Percentiles rank a stretch among this genome's conserved stretches.
Evolutionary conservation across 2,888 invertebrate genomes (phyloP).

Genomic region (Chloroclysta siterata): DNA sequence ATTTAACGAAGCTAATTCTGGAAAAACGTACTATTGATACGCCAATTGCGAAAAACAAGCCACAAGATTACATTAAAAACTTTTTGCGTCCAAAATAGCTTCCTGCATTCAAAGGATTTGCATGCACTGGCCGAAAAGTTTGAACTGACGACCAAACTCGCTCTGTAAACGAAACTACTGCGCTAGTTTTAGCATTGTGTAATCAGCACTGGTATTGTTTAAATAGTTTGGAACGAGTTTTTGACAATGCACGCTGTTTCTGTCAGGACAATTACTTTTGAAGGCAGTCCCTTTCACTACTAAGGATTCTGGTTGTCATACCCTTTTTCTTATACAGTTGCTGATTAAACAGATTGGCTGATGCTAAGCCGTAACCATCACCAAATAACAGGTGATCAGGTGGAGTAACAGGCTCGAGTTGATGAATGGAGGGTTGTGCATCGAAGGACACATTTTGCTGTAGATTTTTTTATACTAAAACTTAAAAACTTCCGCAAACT

Average conservation of each 20-base stretch:
- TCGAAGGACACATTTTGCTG: too few species aligned
- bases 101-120: constrained; percentile 25
- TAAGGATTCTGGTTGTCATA: not conserved
- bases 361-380: too few species aligned
- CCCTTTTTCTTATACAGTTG: too few species aligned
- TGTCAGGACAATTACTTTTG: constrained; percentile 9
- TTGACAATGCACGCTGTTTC: constrained; percentile 27
- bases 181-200: constrained; percentile 48
- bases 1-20: too few species aligned
- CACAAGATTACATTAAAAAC: not conserved
- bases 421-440: too few species aligned
- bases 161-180: constrained; percentile 36
- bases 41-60: too few species aligned
- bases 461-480: too few species aligned
- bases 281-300: not conserved
- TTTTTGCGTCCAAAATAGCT: constrained; percentile 23
- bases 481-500: too few species aligned
- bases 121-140: constrained; percentile 38
- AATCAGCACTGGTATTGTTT: constrained; percentile 47
- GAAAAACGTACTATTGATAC: too few species aligned
- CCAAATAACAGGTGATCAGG: too few species aligned
- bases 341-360: too few species aligned
- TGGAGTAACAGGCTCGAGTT: too few species aligned
- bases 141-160: constrained; percentile 32
- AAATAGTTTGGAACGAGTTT: constrained; percentile 38